A percentile compares a stretch with the other conserved stretches of the same genome.
Evolutionary conservation across 2,113 vertebrate genomes (phyloP).

Genomic region (Terrapene triunguis): DNA sequence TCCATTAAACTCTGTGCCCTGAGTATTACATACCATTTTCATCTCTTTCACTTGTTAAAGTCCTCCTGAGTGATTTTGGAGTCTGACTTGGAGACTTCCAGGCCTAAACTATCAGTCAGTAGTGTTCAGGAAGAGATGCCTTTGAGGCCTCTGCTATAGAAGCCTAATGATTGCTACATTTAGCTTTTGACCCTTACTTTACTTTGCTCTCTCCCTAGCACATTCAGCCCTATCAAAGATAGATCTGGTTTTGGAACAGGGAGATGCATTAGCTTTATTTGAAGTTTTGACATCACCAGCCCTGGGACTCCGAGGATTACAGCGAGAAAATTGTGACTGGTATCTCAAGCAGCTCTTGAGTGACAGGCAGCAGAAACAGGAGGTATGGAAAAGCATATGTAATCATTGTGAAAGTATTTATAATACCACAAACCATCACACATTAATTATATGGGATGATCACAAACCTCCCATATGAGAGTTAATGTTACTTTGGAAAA

Average conservation of each 20-base stretch:
- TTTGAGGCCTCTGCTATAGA: neutral
- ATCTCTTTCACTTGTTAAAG: neutral
- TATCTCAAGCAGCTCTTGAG: constrained; percentile 93
- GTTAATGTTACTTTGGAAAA: neutral
- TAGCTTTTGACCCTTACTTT: constrained; percentile 1
- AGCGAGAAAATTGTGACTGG: constrained; percentile 91
- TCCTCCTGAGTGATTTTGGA: neutral
- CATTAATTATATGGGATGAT: neutral
- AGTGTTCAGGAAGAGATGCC: neutral
- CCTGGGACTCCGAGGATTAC: constrained; percentile 86
- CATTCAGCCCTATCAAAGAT: constrained; percentile 83
- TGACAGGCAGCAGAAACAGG: constrained; percentile 86
- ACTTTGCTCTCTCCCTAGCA: constrained; percentile 76
- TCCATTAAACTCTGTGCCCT: neutral
- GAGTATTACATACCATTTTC: neutral
- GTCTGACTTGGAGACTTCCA: neutral
- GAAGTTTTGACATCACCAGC: constrained; percentile 83
- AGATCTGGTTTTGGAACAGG: constrained; percentile 84
- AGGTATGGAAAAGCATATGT: constrained; percentile 78
- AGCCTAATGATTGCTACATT: neutral
- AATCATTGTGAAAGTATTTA: neutral
- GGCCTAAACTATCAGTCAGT: accelerated
- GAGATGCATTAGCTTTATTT: constrained; percentile 79
- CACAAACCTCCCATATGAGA: neutral
- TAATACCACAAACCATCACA: neutral